Percentiles rank a stretch among this genome's conserved stretches.
Evolutionary conservation across 2,113 vertebrate species (phyloP).

Genomic region (Taurulus bubalis): DNA sequence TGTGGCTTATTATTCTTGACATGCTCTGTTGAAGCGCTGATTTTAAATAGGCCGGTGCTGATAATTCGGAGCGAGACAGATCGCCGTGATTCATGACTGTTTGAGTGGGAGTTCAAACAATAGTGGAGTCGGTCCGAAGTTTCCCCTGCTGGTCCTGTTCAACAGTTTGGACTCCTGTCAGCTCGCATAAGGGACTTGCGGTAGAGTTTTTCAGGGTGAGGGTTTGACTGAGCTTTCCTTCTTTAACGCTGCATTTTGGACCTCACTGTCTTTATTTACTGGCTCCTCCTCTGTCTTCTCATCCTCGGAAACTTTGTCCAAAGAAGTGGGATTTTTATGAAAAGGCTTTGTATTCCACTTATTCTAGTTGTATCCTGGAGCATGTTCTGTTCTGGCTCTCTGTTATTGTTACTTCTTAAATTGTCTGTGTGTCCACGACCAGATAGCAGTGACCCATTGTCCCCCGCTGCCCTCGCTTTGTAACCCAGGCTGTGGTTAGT

Average conservation of each 20-base stretch:
- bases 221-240: conserved; percentile 14
- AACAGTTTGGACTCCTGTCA: conserved; percentile 46
- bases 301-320: background rate
- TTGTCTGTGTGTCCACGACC: conserved; percentile 29
- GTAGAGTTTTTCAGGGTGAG: conserved; percentile 14
- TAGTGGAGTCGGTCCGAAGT: conserved; percentile 22
- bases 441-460: conserved; percentile 24
- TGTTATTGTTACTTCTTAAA: conserved; percentile 26
- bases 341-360: conserved; percentile 18
- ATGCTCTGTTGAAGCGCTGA: conserved; percentile 57
- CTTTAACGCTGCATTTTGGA: background rate
- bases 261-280: background rate
- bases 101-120: conserved; percentile 61
- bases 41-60: conserved; percentile 49
- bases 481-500: conserved; percentile 39
- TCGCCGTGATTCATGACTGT: conserved; percentile 63
- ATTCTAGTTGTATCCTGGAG: conserved; percentile 18
- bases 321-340: conserved; percentile 19
- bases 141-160: conserved; percentile 56
- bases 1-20: conserved; percentile 72
- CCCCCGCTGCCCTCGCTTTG: conserved; percentile 39
- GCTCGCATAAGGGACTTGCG: conserved; percentile 21
- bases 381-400: conserved; percentile 21
- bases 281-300: background rate
- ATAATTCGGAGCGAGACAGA: conserved; percentile 45